Evolutionary conservation across 2,797 vertebrate genomes (phyloP), one percentile per base, ranked within the genome.

Genomic region (Discoglossus pictus): DNA sequence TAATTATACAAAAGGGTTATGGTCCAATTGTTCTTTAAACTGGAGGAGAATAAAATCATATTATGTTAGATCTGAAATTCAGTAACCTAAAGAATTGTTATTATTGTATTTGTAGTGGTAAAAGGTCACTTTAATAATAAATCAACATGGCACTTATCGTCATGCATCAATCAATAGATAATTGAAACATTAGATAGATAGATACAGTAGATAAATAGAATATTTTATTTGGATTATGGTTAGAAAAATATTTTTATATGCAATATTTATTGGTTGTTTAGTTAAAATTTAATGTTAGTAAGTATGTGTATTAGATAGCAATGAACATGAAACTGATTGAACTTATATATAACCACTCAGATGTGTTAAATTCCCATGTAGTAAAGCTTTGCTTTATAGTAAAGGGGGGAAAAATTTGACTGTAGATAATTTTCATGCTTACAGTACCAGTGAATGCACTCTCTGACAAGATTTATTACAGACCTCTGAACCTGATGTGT

Each of bases 391-490:
- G n/a, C 65, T 82, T 63, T 48, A 43, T 46, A 50, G 68, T 75
- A 64, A 71, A 72, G 75, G 65, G 65, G 59, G 20, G 63, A 3
- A 46, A 63, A 65, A 35, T 3, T 5, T 1, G n/a, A 61, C 70
- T 75, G 58, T 51, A 71, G 59, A 6, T 12, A 72, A 61, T 21
- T 7, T 55, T 80, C 68, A 21, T 72, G 53, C 35, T 27, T 17
- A 64, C 11, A 50, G 63, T 61, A 73, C 66, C 79, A 38, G 43
- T 39, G 65, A 61, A 21, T 21, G 44, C 59, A 40, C 74, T 50
- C 4, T 0, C 61, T 82, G 78, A 82, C 74, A 85, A 82, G 77
- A 86, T 84, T 84, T 83, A 84, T 86, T 86, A 75, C 67, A 79
- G 74, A 80, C 79, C 77, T 82, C 74, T 80, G 74, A 82, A 81